phyloP scores from a whole-genome alignment of 1,140 invertebrate species.

The Brachionus sp. region DNA sequence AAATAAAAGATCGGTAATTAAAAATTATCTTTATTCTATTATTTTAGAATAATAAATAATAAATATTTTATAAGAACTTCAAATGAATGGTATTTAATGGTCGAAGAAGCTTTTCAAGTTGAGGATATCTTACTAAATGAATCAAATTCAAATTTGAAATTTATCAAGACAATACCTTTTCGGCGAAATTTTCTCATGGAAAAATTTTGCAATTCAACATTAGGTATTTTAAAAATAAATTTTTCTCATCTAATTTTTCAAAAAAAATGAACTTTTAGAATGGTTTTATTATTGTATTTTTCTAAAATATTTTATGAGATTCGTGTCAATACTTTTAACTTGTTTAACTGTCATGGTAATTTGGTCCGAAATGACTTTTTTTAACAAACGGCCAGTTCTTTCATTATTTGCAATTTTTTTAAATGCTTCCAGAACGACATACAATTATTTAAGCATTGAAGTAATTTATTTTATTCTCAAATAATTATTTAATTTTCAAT shows the following conservation, averaged over 20 bases:
- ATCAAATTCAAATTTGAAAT: constrained; percentile 65
- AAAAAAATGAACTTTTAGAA: constrained; percentile 61
- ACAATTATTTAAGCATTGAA: constrained; percentile 92
- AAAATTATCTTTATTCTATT: background rate
- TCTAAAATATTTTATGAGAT: constrained; percentile 70
- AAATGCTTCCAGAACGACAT: constrained; percentile 71
- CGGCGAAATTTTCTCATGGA: constrained; percentile 49
- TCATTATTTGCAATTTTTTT: constrained; percentile 92
- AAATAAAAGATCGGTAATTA: background rate
- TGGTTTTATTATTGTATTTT: constrained; percentile 91
- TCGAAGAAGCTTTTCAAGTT: constrained; percentile 69
- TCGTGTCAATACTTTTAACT: constrained; percentile 70
- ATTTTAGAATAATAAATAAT: constrained; percentile 46
- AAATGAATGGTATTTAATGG: constrained; percentile 82
- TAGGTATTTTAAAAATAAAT: constrained; percentile 24
- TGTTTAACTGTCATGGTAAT: constrained; percentile 82
- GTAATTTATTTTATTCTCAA: constrained; percentile 61
- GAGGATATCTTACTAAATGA: constrained; percentile 83
- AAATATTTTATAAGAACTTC: constrained; percentile 68
- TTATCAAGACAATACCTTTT: constrained; percentile 72
- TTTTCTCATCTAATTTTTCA: background rate
- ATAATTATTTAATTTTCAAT: constrained; percentile 50
- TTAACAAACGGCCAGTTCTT: constrained; percentile 79
- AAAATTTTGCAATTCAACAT: constrained; percentile 47
- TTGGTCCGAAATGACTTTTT: constrained; percentile 98